Percentiles rank a stretch among this genome's conserved stretches.
phyloP scores from a whole-genome alignment of 2,113 vertebrate genomes.

The Ameiurus melas region DNA sequence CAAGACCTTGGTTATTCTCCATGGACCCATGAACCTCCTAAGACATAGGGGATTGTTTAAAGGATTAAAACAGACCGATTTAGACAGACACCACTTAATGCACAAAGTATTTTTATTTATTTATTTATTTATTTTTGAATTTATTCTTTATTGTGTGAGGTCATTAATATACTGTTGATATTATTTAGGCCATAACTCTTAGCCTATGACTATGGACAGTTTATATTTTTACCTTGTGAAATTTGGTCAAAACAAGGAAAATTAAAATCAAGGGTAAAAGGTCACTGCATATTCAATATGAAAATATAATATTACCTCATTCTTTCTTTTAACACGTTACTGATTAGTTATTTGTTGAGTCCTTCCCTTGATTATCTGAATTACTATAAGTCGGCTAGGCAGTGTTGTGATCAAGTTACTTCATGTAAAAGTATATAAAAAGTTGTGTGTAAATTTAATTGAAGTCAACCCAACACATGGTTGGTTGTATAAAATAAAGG shows the following conservation, averaged over 20 bases:
- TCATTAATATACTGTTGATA: not conserved
- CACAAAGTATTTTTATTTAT: not conserved
- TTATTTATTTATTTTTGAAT: not conserved
- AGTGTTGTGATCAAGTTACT: not conserved
- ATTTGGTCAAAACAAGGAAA: not conserved
- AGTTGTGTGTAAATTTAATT: not conserved
- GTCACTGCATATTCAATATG: not conserved
- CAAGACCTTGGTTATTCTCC: not conserved
- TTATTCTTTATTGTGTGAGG: not conserved
- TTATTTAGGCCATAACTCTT: not conserved
- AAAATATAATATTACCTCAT: not conserved
- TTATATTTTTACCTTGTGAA: not conserved
- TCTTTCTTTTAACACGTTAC: not conserved
- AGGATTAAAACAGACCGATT: not conserved
- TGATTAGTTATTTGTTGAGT: not conserved
- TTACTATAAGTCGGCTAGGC: not conserved
- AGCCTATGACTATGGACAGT: not conserved
- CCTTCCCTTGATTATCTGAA: not conserved
- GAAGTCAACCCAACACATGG: not conserved
- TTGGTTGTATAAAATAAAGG: not conserved
- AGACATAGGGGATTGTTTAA: not conserved
- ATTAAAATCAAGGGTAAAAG: not conserved
- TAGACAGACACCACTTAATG: not conserved
- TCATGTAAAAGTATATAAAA: not conserved
- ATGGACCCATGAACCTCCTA: not conserved